phyloP scores from a whole-genome alignment of 2,113 vertebrate genomes.

The Asarcornis scutulata region DNA sequence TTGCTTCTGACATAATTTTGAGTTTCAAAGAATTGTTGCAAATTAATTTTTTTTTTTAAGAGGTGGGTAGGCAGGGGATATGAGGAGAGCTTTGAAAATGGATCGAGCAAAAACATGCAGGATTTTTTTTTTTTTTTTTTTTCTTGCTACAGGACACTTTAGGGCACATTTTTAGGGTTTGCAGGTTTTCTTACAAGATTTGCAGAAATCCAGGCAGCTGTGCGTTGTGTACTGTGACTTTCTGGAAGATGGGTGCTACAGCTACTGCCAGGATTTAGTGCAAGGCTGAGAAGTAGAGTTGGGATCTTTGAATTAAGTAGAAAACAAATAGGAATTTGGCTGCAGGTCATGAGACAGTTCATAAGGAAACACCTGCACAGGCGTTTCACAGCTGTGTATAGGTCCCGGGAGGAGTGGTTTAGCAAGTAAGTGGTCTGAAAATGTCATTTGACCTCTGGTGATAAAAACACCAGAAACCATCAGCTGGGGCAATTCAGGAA shows the following conservation, averaged over 20 bases:
- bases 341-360: not conserved
- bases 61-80: not conserved
- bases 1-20: not conserved
- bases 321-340: not conserved
- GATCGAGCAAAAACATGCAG: not conserved
- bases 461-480: not conserved
- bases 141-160: not conserved
- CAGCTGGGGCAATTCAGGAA: not conserved
- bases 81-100: not conserved
- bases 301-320: not conserved
- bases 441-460: not conserved
- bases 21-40: not conserved
- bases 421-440: not conserved
- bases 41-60: not conserved
- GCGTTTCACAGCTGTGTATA: not conserved
- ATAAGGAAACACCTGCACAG: not conserved
- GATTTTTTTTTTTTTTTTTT: no score
- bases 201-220: not conserved
- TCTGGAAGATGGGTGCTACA: not conserved
- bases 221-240: not conserved
- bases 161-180: not conserved
- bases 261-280: not conserved
- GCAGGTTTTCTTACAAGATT: not conserved
- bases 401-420: not conserved
- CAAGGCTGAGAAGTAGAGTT: not conserved